These are phyloP conservation scores for Agrochola lychnidis DNA, from an alignment of 2,888 invertebrate species.

Conservation along the genomic window DNA sequence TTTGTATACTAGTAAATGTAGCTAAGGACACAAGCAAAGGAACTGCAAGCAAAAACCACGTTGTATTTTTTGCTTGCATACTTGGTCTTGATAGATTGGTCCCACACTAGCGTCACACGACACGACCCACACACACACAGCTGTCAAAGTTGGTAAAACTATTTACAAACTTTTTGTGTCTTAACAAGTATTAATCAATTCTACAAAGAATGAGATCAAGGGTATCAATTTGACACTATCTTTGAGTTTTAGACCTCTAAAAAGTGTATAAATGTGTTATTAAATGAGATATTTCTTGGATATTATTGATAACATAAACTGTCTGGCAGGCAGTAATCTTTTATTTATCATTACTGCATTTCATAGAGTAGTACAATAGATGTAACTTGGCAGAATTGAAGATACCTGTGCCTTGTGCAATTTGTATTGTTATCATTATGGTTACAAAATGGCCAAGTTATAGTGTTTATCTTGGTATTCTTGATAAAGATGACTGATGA, in stretches of 20 bases:
- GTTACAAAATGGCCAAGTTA: slow-evolving; percentile 55
- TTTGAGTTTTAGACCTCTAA: background rate
- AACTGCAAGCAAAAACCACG: slow-evolving; percentile 54
- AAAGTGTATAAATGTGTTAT: slow-evolving; percentile 9
- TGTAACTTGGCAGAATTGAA: slow-evolving; percentile 59
- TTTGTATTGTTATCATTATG: slow-evolving; percentile 53
- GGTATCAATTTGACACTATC: slow-evolving; percentile 17
- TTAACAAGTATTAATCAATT: slow-evolving; percentile 6
- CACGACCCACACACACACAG: slow-evolving; percentile 36
- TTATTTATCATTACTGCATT: slow-evolving; percentile 48
- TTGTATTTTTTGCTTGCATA: slow-evolving; percentile 54
- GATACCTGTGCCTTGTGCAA: slow-evolving; percentile 53
- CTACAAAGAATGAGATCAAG: slow-evolving; percentile 29
- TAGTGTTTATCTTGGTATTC: slow-evolving; percentile 73
- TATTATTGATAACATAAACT: slow-evolving; percentile 30
- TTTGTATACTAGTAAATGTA: slow-evolving; percentile 42
- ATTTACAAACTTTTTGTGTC: slow-evolving; percentile 51
- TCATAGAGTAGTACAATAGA: slow-evolving; percentile 54
- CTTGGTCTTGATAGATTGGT: slow-evolving; percentile 53
- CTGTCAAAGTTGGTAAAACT: slow-evolving; percentile 49
- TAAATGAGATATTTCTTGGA: slow-evolving; percentile 35
- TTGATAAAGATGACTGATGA: slow-evolving; percentile 84
- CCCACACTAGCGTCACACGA: slow-evolving; percentile 26
- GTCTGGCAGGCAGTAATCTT: slow-evolving; percentile 42
- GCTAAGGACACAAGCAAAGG: slow-evolving; percentile 46